These are phyloP conservation scores for Pteromalus puparum DNA, from an alignment of 1,140 invertebrate species.

Conservation along the genomic window DNA sequence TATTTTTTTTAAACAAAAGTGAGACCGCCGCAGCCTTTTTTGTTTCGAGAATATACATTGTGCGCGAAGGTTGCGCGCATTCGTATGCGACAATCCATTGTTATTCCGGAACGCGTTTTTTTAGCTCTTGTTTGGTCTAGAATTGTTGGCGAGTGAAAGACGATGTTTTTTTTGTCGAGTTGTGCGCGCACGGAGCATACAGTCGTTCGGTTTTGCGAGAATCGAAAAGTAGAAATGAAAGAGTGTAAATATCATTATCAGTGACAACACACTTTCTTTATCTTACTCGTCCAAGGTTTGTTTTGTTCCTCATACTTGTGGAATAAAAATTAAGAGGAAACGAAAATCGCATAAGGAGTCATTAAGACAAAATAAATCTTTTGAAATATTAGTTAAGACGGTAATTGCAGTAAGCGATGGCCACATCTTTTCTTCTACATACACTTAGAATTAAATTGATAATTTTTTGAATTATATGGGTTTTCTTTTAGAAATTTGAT, in stretches of 20 bases:
- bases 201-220: not conserved
- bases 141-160: not conserved
- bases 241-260: not conserved
- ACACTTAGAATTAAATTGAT: too few species aligned
- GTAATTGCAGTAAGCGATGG: not conserved
- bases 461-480: too few species aligned
- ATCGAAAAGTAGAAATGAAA: not conserved
- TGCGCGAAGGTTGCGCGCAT: not conserved
- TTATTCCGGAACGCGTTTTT: not conserved
- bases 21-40: not conserved
- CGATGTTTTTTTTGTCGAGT: too few species aligned
- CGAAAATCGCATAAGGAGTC: not conserved
- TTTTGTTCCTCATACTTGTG: not conserved
- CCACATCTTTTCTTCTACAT: too few species aligned
- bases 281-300: constrained; percentile 30
- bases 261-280: constrained; percentile 6
- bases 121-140: not conserved
- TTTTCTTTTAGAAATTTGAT: too few species aligned
- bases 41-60: not conserved
- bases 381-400: not conserved
- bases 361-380: not conserved
- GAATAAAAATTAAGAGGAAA: not conserved
- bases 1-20: constrained; percentile 5
- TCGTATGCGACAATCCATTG: not conserved
- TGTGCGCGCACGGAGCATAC: too few species aligned